Evolutionary conservation across 2,113 vertebrate species (phyloP).

Genomic region (human (Homo sapiens)): DNA sequence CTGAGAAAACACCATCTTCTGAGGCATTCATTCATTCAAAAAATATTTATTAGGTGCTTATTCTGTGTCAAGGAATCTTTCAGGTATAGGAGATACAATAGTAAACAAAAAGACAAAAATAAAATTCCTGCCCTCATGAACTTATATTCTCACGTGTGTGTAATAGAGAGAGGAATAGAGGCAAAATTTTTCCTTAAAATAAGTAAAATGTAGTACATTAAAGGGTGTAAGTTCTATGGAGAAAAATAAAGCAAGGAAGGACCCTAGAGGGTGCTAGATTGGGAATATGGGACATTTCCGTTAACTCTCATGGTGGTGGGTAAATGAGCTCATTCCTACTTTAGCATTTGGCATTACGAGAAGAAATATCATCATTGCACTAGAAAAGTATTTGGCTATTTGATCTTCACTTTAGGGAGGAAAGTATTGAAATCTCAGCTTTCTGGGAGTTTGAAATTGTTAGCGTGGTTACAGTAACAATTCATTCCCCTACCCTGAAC

Average conservation of each 20-base stretch:
- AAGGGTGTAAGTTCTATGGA: not conserved
- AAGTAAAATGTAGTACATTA: not conserved
- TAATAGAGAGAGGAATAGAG: not conserved
- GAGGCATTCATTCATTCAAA: not conserved
- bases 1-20: not conserved
- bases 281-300: not conserved
- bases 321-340: not conserved
- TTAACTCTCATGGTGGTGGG: not conserved
- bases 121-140: not conserved
- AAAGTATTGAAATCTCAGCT: not conserved
- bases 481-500: not conserved
- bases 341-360: not conserved
- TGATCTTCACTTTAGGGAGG: not conserved
- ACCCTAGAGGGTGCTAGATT: not conserved
- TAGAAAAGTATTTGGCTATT: not conserved
- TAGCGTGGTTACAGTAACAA: not conserved
- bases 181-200: not conserved
- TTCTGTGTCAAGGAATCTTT: not conserved
- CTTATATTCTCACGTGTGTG: not conserved
- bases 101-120: not conserved
- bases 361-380: not conserved
- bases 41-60: not conserved
- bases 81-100: not conserved
- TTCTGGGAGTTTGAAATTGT: not conserved
- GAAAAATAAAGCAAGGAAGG: not conserved